Base-by-base conservation (phyloP, 2,888 invertebrate genomes). In the Drosophila kokeensis region DNA sequence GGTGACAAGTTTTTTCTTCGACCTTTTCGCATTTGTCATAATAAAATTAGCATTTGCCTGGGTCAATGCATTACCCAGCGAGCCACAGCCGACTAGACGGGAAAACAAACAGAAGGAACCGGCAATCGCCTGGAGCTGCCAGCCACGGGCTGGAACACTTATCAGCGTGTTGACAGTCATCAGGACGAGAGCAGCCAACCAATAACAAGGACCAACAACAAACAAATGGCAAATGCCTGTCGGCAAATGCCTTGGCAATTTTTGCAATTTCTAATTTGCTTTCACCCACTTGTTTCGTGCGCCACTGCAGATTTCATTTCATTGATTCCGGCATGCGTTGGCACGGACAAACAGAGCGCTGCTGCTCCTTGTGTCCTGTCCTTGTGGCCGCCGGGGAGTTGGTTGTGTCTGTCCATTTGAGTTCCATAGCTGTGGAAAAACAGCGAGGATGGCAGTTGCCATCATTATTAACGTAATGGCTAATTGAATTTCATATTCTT, bases 1-100 rank as follows among this genome's bases (percentile, higher is more conserved):
- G 2, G 36, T 49, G 55, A 50, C n/a, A 40, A 18, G 4, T 60
- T 71, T 68, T 45, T 36, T 40, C 49, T 55, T 50, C 57, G 72
- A 73, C 76, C 64, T 52, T 66, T 52, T 63, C 68, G 77, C 83
- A 82, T 85, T 85, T 83, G 82, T 80, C 86, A 85, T 85, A 87
- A 85, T 82, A 76, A 82, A 85, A 85, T 83, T 82, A 83, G 73
- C 80, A 77, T 83, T 85, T 83, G 75, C 71, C 74, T 73, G 74
- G 82, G 75, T 82, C 81, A 87, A 65, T 72, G 69, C 48, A 58
- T 57, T 58, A 49, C 24, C 29, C 52, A 50, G 45, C 21, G 40
- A 52, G 57, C 15, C 8, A 24, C 55, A 57, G 21, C 21, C 30
- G 73, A 42, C 65, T 34, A 53, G n/a, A 32, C 53, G 71, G 64